Base-by-base conservation (phyloP, 2,113 vertebrate genomes). In the Ceyx cyanopectus region DNA sequence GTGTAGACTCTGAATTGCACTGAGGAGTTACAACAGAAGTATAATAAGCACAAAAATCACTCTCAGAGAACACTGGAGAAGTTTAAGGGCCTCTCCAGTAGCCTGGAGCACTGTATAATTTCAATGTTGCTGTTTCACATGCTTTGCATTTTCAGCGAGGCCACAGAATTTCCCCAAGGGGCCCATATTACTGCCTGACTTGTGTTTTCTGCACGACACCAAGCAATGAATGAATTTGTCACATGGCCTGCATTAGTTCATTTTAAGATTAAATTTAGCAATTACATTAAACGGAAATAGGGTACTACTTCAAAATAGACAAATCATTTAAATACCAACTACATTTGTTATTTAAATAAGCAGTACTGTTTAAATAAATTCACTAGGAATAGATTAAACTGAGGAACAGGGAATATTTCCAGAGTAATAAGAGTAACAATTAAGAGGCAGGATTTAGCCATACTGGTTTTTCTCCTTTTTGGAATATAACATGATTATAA, bases 131-230 rank as follows among this genome's bases (percentile, higher is more conserved):
- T 85, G n/a, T 40, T 80, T 29, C 72, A 58, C 32, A 62, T 27
- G 7, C 51, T 89, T 24, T 65, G 78, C 74, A 76, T 73, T 75
- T 70, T 54, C 72, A 30, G 65, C 3, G 88, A 75, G 74, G 80
- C 73, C 92, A 41, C 90, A 81, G 69, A 29, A 57, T 30, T 45
- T 50, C 73, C 92, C 85, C 85, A 50, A 43, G 73, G 85, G 88
- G 24, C 66, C 48, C 73, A 4, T 29, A 11, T 10, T 73, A 48
- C 60, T 10, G 32, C 12, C 74, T 85, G 90, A 6, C 30, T 53
- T 43, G 72, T 12, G 68, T 14, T 54, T 54, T 24, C 90, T 76
- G 81, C 83, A 54, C 5, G 2, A 7, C 88, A 79, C 46, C 74
- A 20, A 30, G 81, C 70, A 12, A 23, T 21, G 89, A 88, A 73